phyloP scores from a whole-genome alignment of 2,797 vertebrate species.

The Hippocampus kuda region DNA sequence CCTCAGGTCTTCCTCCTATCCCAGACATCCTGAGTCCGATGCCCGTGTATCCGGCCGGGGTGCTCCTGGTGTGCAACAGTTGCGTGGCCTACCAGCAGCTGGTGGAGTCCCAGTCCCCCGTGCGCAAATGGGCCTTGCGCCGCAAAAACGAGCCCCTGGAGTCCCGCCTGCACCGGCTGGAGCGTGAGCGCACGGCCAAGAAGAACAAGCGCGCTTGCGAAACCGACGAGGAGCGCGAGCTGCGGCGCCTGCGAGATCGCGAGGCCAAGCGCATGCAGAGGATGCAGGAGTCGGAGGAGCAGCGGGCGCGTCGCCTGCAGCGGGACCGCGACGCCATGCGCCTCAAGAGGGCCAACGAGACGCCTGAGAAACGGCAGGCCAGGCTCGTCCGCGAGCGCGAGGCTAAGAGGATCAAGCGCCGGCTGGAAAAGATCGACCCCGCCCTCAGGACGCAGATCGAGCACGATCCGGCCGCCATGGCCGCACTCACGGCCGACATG shows the following conservation, averaged over 20 bases:
- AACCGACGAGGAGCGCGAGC: slow-evolving; percentile 80
- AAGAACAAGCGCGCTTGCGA: slow-evolving; percentile 92
- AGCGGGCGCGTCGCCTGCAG: slow-evolving; percentile 85
- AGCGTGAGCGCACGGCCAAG: slow-evolving; percentile 92
- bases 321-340: slow-evolving; percentile 95
- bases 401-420: slow-evolving; percentile 89
- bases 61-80: slow-evolving; percentile 94
- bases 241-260: slow-evolving; percentile 85
- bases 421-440: slow-evolving; percentile 96
- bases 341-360: slow-evolving; percentile 88
- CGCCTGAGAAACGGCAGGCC: slow-evolving; percentile 90
- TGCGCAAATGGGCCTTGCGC: slow-evolving; percentile 84
- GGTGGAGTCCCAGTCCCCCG: slow-evolving; percentile 75
- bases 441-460: slow-evolving; percentile 92
- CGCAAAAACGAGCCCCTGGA: slow-evolving; percentile 87
- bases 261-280: slow-evolving; percentile 95
- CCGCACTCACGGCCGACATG: slow-evolving; percentile 92
- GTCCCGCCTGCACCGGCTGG: slow-evolving; percentile 81
- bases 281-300: slow-evolving; percentile 92
- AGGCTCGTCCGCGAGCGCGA: slow-evolving; percentile 89
- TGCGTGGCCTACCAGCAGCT: slow-evolving; percentile 88
- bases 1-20: slow-evolving; percentile 62
- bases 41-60: slow-evolving; percentile 83
- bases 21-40: slow-evolving; percentile 68
- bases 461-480: slow-evolving; percentile 93